These are phyloP conservation scores for Tangachromis dhanisi DNA, from an alignment of 2,113 vertebrate species.

Conservation along the genomic window DNA sequence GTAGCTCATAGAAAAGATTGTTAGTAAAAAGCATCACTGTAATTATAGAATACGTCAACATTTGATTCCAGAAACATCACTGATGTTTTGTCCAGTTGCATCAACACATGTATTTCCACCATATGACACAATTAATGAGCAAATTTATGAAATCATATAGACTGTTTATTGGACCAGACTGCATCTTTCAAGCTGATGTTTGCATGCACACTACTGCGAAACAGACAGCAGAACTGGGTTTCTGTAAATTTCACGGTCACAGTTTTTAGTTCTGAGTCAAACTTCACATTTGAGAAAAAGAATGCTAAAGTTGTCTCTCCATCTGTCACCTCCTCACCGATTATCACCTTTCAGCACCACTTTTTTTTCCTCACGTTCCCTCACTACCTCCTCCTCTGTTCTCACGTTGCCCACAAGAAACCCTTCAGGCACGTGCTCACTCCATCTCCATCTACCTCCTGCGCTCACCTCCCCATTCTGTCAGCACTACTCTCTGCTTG, in stretches of 20 bases:
- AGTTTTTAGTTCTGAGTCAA: not conserved
- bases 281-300: not conserved
- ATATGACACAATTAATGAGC: not conserved
- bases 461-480: not conserved
- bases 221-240: not conserved
- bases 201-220: not conserved
- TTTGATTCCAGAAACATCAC: not conserved
- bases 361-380: not conserved
- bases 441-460: not conserved
- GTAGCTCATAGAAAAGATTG: not conserved
- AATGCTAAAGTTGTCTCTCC: not conserved
- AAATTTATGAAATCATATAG: not conserved
- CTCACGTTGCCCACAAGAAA: not conserved
- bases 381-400: not conserved
- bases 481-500: not conserved
- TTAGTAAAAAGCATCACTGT: not conserved
- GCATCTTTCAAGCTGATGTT: not conserved
- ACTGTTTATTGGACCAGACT: not conserved
- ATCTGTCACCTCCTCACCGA: not conserved
- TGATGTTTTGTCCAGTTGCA: not conserved
- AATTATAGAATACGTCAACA: not conserved
- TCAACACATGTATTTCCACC: not conserved
- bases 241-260: accelerated
- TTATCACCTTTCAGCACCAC: not conserved
- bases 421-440: not conserved